Percentiles rank a stretch among this genome's conserved stretches.
phyloP scores from a whole-genome alignment of 2,888 invertebrate genomes.

The Stomorhina lunata region DNA sequence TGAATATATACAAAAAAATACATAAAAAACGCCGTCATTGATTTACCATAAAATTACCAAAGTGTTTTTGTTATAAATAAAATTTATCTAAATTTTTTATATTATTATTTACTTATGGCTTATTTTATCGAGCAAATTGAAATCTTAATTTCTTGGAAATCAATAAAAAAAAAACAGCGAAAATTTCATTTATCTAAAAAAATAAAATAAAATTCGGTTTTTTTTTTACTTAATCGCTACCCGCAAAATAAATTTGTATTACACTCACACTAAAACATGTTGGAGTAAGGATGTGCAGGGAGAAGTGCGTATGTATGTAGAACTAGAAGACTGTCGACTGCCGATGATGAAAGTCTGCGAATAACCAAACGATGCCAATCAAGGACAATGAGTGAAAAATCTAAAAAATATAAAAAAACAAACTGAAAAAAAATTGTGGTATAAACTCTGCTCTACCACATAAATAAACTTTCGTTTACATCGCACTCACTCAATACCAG shows the following conservation, averaged over 20 bases:
- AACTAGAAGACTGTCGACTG: not conserved
- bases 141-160: constrained; percentile 15
- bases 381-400: constrained; percentile 1
- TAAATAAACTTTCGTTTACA: constrained; percentile 28
- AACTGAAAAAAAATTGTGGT: not conserved
- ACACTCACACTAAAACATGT: too few relatives aligned
- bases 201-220: too few relatives aligned
- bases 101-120: not conserved
- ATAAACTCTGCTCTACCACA: constrained; percentile 1
- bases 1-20: too few relatives aligned
- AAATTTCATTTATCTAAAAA: not conserved
- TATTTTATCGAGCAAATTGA: constrained; percentile 8
- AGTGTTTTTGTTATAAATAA: not conserved
- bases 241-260: not conserved
- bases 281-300: too few relatives aligned
- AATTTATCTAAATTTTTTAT: not conserved
- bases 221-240: not conserved
- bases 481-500: not conserved
- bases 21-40: not conserved
- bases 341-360: not conserved
- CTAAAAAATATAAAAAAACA: too few relatives aligned
- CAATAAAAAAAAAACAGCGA: constrained; percentile 7
- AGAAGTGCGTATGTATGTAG: not conserved
- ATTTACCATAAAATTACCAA: not conserved
- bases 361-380: constrained; percentile 42